Evolutionary conservation across 2,888 invertebrate species (phyloP), one percentile per base, ranked within the genome.

Genomic region (Sphaerophoria taeniata): DNA sequence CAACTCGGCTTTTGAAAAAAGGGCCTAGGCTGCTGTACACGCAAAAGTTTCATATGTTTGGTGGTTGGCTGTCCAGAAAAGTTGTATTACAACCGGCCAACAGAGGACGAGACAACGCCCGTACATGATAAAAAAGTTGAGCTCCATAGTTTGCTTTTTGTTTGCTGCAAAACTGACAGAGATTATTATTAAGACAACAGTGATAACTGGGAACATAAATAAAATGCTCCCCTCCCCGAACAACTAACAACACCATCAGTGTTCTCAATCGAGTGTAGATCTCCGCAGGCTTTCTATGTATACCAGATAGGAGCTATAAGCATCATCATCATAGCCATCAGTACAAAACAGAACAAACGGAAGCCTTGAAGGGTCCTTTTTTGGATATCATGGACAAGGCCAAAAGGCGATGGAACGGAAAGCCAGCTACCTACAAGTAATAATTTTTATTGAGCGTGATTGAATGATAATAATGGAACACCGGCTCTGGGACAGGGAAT

Each of bases 401-500:
- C 36, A 12, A 56, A 73, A 60, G 51, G 58, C 60, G 34, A 49
- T 55, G 31, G 53, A 53, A 47, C 51, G 55, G 53, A 70, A 63
- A 73, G 69, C 47, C 78, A 82, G 73, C 78, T 77, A 60, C 43
- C 78, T 77, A 60, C 43, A 82, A 82, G 77, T 82, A 78, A 78
- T 82, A 82, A 69, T 82, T 82, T 77, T 78, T 78, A 78, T 82
- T 78, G 77, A 78, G 77, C 82, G 73, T 73, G 77, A 82, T 82
- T 82, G 82, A 82, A 82, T 73, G 78, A 82, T 82, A 82, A 82
- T 82, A 82, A 82, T 77, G 58, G 78, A 82, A 82, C 77, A 61
- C 63, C 72, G 82, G 56, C 43, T 11, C 9, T 11, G 51, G 51
- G 24, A 9, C 3, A 6, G 24, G 31, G 31, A 31, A 16, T 49